Conservation (phyloP, 2,888 invertebrate genomes). For the Amblyteles armatorius region DNA sequence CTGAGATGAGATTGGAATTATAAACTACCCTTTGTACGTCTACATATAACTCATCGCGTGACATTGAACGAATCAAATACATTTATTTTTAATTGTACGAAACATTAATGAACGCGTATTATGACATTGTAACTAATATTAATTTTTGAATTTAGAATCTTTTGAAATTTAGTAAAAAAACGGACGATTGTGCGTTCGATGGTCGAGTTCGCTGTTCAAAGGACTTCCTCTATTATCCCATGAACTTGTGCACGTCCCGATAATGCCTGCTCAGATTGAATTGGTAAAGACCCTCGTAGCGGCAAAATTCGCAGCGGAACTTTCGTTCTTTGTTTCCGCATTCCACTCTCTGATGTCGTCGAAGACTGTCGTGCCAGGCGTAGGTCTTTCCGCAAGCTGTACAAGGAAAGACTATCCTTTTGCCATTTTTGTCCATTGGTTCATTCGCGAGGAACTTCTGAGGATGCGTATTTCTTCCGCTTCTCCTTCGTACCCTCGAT, state of each 20-base stretch:
- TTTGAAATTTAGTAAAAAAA: too few relatives aligned
- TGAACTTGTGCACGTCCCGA: conserved; percentile 62
- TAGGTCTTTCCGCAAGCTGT: conserved; percentile 70
- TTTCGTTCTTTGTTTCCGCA: conserved; percentile 79
- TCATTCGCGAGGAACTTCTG: too few relatives aligned
- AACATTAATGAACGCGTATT: background rate
- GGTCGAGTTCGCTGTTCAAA: conserved; percentile 39
- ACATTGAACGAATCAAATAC: background rate
- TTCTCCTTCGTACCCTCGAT: too few relatives aligned
- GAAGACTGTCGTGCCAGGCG: conserved; percentile 69
- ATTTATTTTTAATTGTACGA: background rate
- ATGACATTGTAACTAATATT: background rate
- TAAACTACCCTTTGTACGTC: background rate
- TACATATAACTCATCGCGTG: background rate
- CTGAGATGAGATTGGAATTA: background rate
- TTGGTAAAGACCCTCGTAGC: conserved; percentile 81
- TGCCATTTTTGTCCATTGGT: too few relatives aligned
- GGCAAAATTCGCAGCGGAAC: conserved; percentile 82
- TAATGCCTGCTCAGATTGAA: conserved; percentile 83
- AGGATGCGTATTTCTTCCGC: too few relatives aligned
- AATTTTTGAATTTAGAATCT: too few relatives aligned
- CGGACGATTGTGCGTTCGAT: too few relatives aligned
- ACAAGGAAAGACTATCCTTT: too few relatives aligned
- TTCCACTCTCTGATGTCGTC: conserved; percentile 70
- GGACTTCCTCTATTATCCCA: background rate